These are phyloP conservation scores for Trachymyrmex cornetzi DNA, from an alignment of 1,140 invertebrate genomes.

Conservation along the genomic window DNA sequence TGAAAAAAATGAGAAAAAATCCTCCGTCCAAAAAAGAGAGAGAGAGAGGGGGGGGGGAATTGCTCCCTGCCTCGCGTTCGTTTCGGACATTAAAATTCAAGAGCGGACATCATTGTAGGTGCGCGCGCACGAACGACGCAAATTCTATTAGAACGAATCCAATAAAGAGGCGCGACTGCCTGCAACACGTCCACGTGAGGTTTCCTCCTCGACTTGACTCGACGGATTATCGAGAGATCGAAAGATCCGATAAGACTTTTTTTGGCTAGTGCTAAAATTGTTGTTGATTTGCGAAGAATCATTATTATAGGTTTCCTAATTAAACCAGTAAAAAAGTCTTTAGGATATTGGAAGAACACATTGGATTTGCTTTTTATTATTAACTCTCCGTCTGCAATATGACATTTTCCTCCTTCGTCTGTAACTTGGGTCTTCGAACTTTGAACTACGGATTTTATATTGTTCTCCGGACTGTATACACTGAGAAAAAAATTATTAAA, in stretches of 20 bases:
- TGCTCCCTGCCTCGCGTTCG: constrained; percentile 8
- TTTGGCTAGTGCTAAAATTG: constrained; percentile 2
- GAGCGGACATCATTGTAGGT: constrained; percentile 37
- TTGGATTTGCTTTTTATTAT: not conserved
- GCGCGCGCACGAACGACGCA: constrained; percentile 26
- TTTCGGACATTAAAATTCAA: constrained; percentile 65
- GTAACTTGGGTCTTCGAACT: no score
- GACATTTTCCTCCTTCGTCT: no score
- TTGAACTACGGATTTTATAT: no score
- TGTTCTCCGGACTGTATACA: no score
- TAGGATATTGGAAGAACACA: not conserved
- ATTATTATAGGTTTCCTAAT: not conserved
- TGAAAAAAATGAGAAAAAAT: constrained; percentile 12
- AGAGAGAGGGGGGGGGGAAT: not conserved
- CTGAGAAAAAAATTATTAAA: no score
- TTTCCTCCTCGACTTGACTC: constrained; percentile 50
- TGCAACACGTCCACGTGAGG: constrained; percentile 53
- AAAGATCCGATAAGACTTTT: constrained; percentile 6
- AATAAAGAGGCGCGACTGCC: constrained; percentile 63
- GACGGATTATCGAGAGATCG: constrained; percentile 42
- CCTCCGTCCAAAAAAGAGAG: not conserved
- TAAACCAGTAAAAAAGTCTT: not conserved
- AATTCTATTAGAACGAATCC: constrained; percentile 72
- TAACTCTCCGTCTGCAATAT: no score
- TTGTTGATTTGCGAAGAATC: not conserved